Base-by-base conservation (phyloP, 1,140 invertebrate species). In the Ips nitidus region DNA sequence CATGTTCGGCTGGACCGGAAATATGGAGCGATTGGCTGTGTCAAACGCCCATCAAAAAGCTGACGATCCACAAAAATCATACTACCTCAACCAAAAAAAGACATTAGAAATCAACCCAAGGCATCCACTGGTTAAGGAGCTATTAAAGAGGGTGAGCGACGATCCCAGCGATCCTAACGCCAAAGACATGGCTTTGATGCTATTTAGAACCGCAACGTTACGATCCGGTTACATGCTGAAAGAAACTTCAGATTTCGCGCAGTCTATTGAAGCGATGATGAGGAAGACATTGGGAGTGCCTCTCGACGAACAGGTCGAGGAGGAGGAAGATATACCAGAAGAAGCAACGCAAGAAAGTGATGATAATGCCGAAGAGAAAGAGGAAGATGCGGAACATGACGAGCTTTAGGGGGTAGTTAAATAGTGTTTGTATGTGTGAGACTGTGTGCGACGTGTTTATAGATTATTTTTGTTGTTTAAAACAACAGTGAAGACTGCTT, bases 1-100 rank as follows among this genome's bases (percentile, higher is more conserved):
- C 69, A 92, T 94, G 84, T 99, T 97, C 81, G 96, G 96, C 63
- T 97, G 95, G 96, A 98, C 97, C 74, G 98, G 97, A 67, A 99
- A 99, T 80, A 99, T 99, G 98, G 98, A 99, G 82, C 87, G 97
- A 62, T 86, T 99, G 57, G 96, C 96, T 62, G 86, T 94, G 71
- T 95, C 95, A 6, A 98, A 99, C 81, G 96, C 98, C 36, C 98
- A 99, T 83, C 95, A 97, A 77, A 99, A 98, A 82, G 82, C 92
- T 2, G 91, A 98, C 77, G 97, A 99, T 85, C 88, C 94, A 6
- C 93, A 95, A 74, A 89, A 93, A 78, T 87, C 82, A 64, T 97
- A 97, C 82, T 98, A 99, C 79, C 83, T 98, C 6, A 93, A 89
- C 73, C 97, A 99, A 82, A 99, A 98, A 87, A 99, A 99, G 82